These are phyloP conservation scores for Drosophila nigricruria DNA, from an alignment of 2,888 invertebrate species.

Conservation along the genomic window DNA sequence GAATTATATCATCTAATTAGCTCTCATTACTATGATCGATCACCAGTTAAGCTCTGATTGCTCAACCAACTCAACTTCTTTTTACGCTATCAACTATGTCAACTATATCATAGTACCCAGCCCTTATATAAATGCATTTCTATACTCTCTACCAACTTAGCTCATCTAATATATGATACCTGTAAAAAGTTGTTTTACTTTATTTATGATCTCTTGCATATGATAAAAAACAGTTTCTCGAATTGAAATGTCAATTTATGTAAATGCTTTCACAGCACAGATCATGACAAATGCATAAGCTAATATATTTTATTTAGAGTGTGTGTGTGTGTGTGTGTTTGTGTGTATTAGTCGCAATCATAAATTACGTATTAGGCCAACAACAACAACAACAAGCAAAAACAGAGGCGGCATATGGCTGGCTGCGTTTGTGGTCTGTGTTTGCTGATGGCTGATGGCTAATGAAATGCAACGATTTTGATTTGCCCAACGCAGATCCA, in stretches of 20 bases:
- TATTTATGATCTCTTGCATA: background rate
- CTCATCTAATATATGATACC: background rate
- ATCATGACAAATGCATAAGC: conserved; percentile 51
- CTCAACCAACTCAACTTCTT: background rate
- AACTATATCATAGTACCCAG: background rate
- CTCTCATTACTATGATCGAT: background rate
- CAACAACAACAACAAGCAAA: conserved; percentile 4
- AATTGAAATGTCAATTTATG: conserved; percentile 18
- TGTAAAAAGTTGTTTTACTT: background rate
- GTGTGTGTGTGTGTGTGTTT: background rate
- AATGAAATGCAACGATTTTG: conserved; percentile 61
- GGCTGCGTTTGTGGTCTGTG: conserved; percentile 6
- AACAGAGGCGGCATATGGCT: conserved; percentile 23
- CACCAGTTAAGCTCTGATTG: background rate
- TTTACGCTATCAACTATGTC: background rate
- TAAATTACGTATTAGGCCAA: conserved; percentile 56
- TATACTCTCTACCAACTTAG: background rate
- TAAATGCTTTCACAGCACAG: conserved; percentile 38
- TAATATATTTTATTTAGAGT: conserved; percentile 38
- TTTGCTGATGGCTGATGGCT: conserved; percentile 40
- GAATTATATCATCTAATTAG: background rate
- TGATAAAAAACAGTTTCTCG: conserved; percentile 9
- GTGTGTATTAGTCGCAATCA: conserved; percentile 39
- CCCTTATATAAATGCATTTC: conserved; percentile 1
- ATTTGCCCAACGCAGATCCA: conserved; percentile 35